Base-by-base conservation (phyloP, 2,113 vertebrate genomes). In the Notarius lentiginosus region DNA sequence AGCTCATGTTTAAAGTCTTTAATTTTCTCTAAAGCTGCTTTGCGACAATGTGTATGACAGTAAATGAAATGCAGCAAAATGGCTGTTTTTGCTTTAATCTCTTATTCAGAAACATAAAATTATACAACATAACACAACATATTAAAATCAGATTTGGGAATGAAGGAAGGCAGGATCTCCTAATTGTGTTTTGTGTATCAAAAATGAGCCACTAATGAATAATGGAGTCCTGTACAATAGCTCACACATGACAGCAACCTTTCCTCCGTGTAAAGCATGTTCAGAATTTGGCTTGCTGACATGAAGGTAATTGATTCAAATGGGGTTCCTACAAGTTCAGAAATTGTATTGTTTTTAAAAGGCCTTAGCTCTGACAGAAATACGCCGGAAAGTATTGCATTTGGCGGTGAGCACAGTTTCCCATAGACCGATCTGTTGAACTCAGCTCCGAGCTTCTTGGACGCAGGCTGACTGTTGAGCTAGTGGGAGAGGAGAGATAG, bases 341-440 rank as follows among this genome's bases (percentile, higher is more conserved):
- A 84, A 88, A 89, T 87, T 92, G 92, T 91, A 93, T 94, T 95
- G 92, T 95, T 95, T 94, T 94, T 79, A 89, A 92, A 93, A 93
- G 94, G 92, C 93, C 58, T 68, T 73, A 89, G 90, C 91, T 94
- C 92, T 94, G 94, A 95, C 94, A 95, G 94, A 95, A 95, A 94
- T 94, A 93, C 92, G 94, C 89, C n/a, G 92, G 92, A 92, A 95
- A 94, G 94, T 95, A 94, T 95, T 95, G 93, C 93, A 91, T 93
- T 95, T 95, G 95, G 95, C 95, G 89, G 80, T 84, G 75, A 91
- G 91, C 91, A 90, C 61, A 80, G 91, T 93, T 95, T 95, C 95
- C 93, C 95, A 95, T 94, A 93, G 93, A 90, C 91, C 70, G 90
- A 91, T 91, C 92, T 88, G 85, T 91, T 92, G 91, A 93, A 91